Conservation (phyloP, 2,888 invertebrate genomes). For the Chalcis sispes region DNA sequence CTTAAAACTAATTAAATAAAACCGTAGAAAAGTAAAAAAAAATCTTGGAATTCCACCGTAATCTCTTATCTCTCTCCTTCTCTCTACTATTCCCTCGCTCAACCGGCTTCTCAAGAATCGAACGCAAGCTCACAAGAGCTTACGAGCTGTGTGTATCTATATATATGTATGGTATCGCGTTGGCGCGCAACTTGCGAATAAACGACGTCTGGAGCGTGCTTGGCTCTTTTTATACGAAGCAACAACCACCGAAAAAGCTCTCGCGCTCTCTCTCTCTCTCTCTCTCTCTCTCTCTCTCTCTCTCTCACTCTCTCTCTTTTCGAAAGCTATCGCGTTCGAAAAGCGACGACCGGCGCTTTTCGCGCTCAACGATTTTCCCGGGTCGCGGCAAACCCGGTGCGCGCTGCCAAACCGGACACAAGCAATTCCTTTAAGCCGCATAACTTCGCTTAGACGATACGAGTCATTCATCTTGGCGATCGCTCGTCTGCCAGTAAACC, state of each 20-base stretch:
- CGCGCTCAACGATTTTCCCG: too few relatives aligned
- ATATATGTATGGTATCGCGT: background rate
- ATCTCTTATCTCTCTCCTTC: too few relatives aligned
- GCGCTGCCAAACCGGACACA: too few relatives aligned
- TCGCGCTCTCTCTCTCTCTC: background rate
- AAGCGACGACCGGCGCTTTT: too few relatives aligned
- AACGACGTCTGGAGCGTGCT: slow-evolving; percentile 52
- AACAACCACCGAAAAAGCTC: slow-evolving; percentile 39
- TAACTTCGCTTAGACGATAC: too few relatives aligned
- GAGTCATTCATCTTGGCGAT: slow-evolving; percentile 45
- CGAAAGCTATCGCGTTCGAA: background rate
- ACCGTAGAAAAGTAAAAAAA: slow-evolving; percentile 7
- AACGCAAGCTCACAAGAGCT: background rate
- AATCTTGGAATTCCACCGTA: too few relatives aligned
- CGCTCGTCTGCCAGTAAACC: slow-evolving; percentile 6
- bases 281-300: slow-evolving; percentile 5
- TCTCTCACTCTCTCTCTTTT: slow-evolving; percentile 19
- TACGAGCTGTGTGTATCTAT: background rate
- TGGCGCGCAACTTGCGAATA: slow-evolving; percentile 42
- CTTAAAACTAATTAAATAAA: background rate
- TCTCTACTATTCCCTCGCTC: too few relatives aligned
- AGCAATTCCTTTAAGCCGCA: too few relatives aligned
- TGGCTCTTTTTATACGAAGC: slow-evolving; percentile 50
- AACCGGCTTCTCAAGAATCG: background rate
- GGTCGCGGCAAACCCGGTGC: too few relatives aligned